These are phyloP conservation scores for Trachelus iudaicus DNA, from an alignment of 2,888 invertebrate species.

Conservation along the genomic window DNA sequence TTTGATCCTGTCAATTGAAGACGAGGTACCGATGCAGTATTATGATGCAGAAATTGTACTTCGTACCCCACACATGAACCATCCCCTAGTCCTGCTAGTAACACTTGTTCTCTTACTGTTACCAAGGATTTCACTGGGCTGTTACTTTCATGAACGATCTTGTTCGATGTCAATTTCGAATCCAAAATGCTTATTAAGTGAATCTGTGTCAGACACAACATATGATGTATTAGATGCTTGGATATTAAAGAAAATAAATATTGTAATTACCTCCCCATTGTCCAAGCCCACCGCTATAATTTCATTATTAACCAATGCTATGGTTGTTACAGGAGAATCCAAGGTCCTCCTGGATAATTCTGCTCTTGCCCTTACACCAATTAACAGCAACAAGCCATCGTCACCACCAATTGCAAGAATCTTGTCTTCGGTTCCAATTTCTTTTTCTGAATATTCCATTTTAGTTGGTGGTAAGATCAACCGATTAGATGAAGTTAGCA, in stretches of 20 bases:
- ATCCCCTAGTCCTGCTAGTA: conserved; percentile 72
- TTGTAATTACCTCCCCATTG: conserved; percentile 68
- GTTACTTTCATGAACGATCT: conserved; percentile 69
- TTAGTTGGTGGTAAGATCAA: conserved; percentile 50
- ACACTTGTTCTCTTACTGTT: conserved; percentile 67
- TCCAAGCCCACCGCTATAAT: conserved; percentile 71
- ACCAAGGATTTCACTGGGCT: conserved; percentile 70
- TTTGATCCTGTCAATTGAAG: conserved; percentile 77
- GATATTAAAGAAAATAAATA: neutral
- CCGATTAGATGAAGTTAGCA: conserved; percentile 62
- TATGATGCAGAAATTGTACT: conserved; percentile 60
- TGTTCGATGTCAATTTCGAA: conserved; percentile 58
- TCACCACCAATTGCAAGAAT: conserved; percentile 73
- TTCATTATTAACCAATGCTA: conserved; percentile 67
- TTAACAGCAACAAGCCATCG: conserved; percentile 69
- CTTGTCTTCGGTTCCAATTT: conserved; percentile 74
- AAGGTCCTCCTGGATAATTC: conserved; percentile 63
- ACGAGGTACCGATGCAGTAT: conserved; percentile 45
- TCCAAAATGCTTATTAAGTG: conserved; percentile 63
- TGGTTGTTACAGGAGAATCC: conserved; percentile 71
- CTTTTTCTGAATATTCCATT: conserved; percentile 35
- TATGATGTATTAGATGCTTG: conserved; percentile 10
- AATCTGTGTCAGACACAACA: conserved; percentile 36
- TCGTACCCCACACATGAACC: conserved; percentile 72
- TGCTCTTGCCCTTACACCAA: conserved; percentile 70